Evolutionary conservation across 2,888 invertebrate species (phyloP).

Genomic region (Dynastes maya): DNA sequence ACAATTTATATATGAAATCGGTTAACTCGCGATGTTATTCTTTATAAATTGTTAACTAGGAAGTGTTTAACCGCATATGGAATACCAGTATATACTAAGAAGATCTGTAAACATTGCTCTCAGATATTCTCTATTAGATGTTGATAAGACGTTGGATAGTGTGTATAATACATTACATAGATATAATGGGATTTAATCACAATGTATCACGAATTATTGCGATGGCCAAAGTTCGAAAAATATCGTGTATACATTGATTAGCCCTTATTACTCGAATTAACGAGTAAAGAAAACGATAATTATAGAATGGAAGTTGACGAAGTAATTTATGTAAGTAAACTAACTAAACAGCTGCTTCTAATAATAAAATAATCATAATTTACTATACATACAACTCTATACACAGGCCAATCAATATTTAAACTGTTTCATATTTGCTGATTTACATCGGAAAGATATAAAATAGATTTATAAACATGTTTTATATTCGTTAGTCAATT

Average conservation of each 20-base stretch:
- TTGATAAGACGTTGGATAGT: not conserved
- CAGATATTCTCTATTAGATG: not conserved
- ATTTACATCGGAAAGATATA: no score
- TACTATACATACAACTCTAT: no score
- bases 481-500: no score
- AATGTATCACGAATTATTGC: not conserved
- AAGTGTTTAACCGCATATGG: not conserved
- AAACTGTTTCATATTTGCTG: no score
- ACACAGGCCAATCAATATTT: no score
- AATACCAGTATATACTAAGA: constrained; percentile 8
- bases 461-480: no score
- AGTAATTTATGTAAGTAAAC: no score
- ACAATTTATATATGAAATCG: no score
- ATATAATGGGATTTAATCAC: not conserved
- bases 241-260: constrained; percentile 16
- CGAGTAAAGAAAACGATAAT: not conserved
- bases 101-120: not conserved
- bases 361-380: no score
- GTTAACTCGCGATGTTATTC: not conserved
- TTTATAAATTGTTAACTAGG: not conserved
- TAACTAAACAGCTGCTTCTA: no score
- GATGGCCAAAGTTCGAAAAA: constrained; percentile 2
- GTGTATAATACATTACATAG: not conserved
- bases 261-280: not conserved
- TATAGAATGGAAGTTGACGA: no score